Percentiles rank a stretch among this genome's conserved stretches.
Conservation (phyloP, 2,888 invertebrate species). For the Podabrus alpinus region DNA sequence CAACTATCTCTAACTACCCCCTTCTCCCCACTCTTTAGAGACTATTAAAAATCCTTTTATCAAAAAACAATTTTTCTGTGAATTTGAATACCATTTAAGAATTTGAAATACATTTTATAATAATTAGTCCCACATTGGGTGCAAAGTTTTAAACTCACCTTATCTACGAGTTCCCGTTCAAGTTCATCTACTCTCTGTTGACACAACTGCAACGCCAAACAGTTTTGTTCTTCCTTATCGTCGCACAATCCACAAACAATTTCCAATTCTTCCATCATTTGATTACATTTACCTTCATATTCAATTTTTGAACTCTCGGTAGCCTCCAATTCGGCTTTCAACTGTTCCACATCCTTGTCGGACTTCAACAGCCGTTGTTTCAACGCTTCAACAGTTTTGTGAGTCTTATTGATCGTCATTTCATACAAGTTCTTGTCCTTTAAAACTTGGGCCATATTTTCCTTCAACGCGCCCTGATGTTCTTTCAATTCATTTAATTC, state of each 20-base stretch:
- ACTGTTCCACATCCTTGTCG: conserved; percentile 63
- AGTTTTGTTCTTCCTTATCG: conserved; percentile 48
- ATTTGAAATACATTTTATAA: too few relatives aligned
- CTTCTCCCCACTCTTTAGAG: too few relatives aligned
- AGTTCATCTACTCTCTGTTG: conserved; percentile 42
- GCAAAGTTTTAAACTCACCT: conserved; percentile 25
- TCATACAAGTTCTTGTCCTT: conserved; percentile 63
- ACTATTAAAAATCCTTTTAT: too few relatives aligned
- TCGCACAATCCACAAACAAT: conserved; percentile 41
- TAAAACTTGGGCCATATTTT: conserved; percentile 55
- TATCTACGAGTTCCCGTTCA: conserved; percentile 42
- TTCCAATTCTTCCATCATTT: conserved; percentile 43
- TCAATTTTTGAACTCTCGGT: conserved; percentile 48
- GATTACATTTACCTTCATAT: conserved; percentile 45
- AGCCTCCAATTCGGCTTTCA: conserved; percentile 53
- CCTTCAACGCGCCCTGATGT: conserved; percentile 43
- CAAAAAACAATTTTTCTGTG: too few relatives aligned
- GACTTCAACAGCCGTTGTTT: conserved; percentile 63
- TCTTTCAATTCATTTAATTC: conserved; percentile 8
- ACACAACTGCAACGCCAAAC: conserved; percentile 43
- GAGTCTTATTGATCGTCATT: conserved; percentile 63
- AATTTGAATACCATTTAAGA: too few relatives aligned
- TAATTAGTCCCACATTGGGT: too few relatives aligned
- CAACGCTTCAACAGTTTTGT: conserved; percentile 63
- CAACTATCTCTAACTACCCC: too few relatives aligned